Base-by-base conservation (phyloP, 2,888 invertebrate genomes). In the Lathronympha strigana region DNA sequence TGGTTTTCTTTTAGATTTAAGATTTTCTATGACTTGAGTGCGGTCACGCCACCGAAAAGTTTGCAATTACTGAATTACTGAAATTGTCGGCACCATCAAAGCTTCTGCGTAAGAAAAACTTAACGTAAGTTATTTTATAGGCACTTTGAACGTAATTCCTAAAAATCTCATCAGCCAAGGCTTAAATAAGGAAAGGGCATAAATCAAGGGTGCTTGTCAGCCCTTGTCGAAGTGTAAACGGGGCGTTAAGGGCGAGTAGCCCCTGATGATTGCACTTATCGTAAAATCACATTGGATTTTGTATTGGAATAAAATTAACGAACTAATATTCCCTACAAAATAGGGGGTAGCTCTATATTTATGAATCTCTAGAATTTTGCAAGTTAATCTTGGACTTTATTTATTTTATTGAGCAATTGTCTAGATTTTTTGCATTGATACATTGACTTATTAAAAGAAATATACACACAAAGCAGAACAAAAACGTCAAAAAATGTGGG, bases 111-210 rank as follows among this genome's bases (percentile, higher is more conserved):
- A 19, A 40, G 15, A 17, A 8, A 23, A 54, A 53, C 8, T 33
- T 40, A 53, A 43, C n/a, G 11, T 43, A 19, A 53, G 13, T 45
- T 43, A 43, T 21, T 9, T 21, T 43, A 43, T 2, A 19, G 21
- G 2, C 17, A 17, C 17, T 17, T 61, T 43, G 6, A 28, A 40
- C 4, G 17, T 40, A 33, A 40, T 25, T 28, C n/a, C 9, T 2
- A 50, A 57, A 50, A 50, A 36, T 49, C 47, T 60, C 23, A 49
- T 60, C 31, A 49, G 28, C 19, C 19, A 13, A 58, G 57, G 45
- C 55, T 43, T 45, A 40, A 40, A 28, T 11, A n/a, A n/a, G n/a
- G n/a, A 19, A 43, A 19, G 28, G 28, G 31, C 58, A 60, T 49
- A 49, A 25, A 60, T 36, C 58, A 45, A 45, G 57, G 57, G 31